Base-by-base conservation (phyloP, 2,113 vertebrate species). In the Myotis lucifugus region DNA sequence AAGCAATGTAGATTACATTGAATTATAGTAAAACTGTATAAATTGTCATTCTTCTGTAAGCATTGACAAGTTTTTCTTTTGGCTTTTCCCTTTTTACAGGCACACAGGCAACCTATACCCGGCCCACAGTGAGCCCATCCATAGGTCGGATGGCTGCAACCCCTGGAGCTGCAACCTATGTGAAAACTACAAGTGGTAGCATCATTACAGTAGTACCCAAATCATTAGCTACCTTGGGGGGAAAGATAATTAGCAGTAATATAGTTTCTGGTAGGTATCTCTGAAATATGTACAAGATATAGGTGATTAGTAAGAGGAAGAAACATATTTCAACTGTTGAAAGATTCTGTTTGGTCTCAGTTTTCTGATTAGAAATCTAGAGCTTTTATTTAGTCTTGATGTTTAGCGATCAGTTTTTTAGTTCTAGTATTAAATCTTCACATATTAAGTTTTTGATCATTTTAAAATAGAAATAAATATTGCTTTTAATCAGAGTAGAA, bases 131-230 rank as follows among this genome's bases (percentile, higher is more conserved):
- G 27, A 99, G 98, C 76, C 99, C 99, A 6, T 98, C 98, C 7
- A 97, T 99, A 72, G 99, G 99, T 1, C 98, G 99, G 14, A 98
- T 99, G 98, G 98, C 99, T 12, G 98, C 99, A 23, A 98, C 99
- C 12, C 98, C 99, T 10, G 99, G 99, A 0, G 99, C 99, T 52
- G 98, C 99, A 90, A 99, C 99, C 8, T 99, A 99, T 0, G 99
- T 99, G 94, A 99, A 99, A 97, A 99, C 99, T 34, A 99, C 99
- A 50, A 99, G 99, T 37, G 99, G 99, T 48, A 99, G 99, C 98
- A 99, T 99, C 98, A 99, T 99, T 96, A 99, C 99, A 0, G 99
- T 99, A 46, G 99, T 99, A 50, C 99, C 99, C 73, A 99, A 99
- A 97, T 99, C 99, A 7, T 98, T 99, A 96, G 99, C 99, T 70